Conservation (phyloP, 2,113 vertebrate species). For the Pedionomus torquatus region DNA sequence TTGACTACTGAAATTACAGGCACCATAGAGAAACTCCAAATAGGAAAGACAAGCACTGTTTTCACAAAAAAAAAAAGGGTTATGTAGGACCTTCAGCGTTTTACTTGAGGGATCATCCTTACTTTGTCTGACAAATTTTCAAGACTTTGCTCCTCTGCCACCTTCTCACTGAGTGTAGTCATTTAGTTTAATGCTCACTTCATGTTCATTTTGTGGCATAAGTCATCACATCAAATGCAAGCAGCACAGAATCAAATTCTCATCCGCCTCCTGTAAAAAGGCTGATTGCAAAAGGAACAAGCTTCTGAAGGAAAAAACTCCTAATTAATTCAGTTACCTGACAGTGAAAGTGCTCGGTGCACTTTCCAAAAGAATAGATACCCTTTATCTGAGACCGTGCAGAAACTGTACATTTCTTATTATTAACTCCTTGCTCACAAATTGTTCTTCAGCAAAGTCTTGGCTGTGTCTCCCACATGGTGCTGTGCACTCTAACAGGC, state of each 20-base stretch:
- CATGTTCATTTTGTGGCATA: background rate
- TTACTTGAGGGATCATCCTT: background rate
- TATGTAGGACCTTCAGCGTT: background rate
- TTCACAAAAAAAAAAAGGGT: background rate
- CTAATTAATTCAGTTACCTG: background rate
- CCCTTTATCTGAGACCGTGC: fast-evolving
- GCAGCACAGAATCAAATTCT: background rate
- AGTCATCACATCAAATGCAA: background rate
- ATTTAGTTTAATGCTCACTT: background rate
- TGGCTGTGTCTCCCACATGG: background rate
- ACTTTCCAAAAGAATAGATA: background rate
- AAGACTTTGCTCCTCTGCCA: background rate
- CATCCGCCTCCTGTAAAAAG: background rate
- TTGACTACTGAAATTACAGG: background rate
- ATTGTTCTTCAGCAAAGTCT: background rate
- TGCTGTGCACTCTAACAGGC: background rate
- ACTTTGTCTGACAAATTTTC: background rate
- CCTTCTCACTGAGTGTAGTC: background rate
- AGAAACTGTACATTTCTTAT: background rate
- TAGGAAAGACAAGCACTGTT: background rate
- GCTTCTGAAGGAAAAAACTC: background rate
- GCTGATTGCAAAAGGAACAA: background rate
- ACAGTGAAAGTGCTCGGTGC: background rate
- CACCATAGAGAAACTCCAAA: background rate
- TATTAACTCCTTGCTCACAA: background rate